phyloP scores from a whole-genome alignment of 2,797 vertebrate species.

The Echeneis naucrates region DNA sequence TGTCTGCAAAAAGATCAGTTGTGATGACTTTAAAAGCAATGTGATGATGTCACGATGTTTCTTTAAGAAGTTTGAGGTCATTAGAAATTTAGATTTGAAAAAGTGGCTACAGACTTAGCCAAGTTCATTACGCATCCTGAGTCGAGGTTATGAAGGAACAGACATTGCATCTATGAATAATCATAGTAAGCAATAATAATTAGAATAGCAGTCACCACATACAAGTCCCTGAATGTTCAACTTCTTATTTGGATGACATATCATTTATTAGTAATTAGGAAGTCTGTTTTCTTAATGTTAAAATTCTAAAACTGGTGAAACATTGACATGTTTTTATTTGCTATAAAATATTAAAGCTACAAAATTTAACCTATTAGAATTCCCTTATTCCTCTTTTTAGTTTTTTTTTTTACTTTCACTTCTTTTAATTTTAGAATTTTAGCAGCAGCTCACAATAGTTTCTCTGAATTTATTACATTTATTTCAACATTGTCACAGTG shows the following conservation, averaged over 20 bases:
- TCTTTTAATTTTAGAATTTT: neutral
- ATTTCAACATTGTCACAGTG: neutral
- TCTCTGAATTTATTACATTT: neutral
- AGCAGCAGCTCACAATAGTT: neutral
- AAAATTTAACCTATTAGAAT: neutral
- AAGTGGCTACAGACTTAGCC: neutral
- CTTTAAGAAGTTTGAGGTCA: constrained; percentile 7
- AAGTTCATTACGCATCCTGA: neutral
- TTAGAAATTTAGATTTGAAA: constrained; percentile 12
- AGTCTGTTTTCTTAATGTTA: constrained; percentile 75
- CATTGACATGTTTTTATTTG: neutral
- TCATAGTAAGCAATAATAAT: neutral
- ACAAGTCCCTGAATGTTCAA: constrained; percentile 66
- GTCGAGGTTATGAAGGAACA: constrained; percentile 1
- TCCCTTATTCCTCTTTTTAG: neutral
- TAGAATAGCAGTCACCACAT: constrained; percentile 66
- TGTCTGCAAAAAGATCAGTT: neutral
- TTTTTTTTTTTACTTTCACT: neutral
- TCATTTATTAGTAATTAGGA: constrained; percentile 83
- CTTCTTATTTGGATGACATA: constrained; percentile 66
- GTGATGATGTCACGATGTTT: constrained; percentile 1
- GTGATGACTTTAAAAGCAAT: neutral
- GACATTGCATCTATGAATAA: constrained; percentile 8
- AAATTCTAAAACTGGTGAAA: constrained; percentile 49
- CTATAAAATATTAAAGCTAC: neutral